Base-by-base conservation (phyloP, 2,113 vertebrate species). In the Clarias batrachus region DNA sequence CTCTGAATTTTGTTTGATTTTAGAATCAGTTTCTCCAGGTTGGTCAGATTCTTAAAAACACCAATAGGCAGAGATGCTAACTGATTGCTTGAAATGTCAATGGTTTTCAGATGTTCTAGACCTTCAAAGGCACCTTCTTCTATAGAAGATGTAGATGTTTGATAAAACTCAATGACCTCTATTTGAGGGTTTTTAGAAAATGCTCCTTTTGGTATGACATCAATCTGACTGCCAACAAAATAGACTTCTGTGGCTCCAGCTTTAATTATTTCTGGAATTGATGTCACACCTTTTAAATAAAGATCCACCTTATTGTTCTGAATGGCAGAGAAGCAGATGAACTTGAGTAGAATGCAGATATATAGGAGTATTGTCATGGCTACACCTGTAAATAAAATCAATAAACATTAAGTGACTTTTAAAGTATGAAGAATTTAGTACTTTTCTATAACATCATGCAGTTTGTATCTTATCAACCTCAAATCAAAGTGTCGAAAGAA, bases 91-190 rank as follows among this genome's bases (percentile, higher is more conserved):
- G 95, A 94, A 88, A 96, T 94, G 16, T 96, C 95, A 85, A 95
- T 48, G 1, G 81, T 23, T 7, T 11, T 88, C 30, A 96, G 89
- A 16, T 93, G 83, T 11, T 86, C 80, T 86, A 96, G 88, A 85
- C 92, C 92, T 84, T 95, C 94, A 90, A 98, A 96, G 25, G 95
- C 95, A 80, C 94, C 95, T 4, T 89, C 86, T 86, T 96, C 95
- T 13, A 96, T 83, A 12, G 82, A 89, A 54, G 82, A 56, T 3
- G 94, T 93, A 2, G 88, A 81, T 57, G 93, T 96, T 37, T 87
- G 78, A 1, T 94, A 65, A 85, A 96, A 96, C 2, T 94, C 92
- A 81, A 97, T 85, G 54, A 93, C 94, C 63, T 86, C 62, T 48
- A 96, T 89, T 7, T 92, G 89, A 27, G 93, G 87, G 90, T 91